A percentile compares a stretch with the other conserved stretches of the same genome.
phyloP scores from a whole-genome alignment of 2,888 invertebrate genomes.

The Dasypolia templi region DNA sequence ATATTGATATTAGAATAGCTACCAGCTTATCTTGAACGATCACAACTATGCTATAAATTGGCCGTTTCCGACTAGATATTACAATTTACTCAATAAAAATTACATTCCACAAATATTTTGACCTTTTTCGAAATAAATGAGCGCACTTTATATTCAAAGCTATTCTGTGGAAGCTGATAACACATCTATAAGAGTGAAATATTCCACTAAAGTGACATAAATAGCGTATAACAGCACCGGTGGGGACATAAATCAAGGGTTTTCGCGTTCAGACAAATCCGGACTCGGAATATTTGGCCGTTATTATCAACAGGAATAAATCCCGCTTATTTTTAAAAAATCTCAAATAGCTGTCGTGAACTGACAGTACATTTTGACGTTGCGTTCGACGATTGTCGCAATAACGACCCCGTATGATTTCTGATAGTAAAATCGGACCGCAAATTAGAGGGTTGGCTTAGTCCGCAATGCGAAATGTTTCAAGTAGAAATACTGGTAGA shows the following conservation, averaged over 20 bases:
- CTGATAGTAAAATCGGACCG: conserved; percentile 34
- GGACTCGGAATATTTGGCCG: conserved; percentile 23
- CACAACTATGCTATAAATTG: conserved; percentile 11
- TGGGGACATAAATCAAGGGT: conserved; percentile 46
- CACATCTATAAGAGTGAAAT: conserved; percentile 48
- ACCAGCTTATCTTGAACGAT: conserved; percentile 10
- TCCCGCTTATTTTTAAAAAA: conserved; percentile 6
- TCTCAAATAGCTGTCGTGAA: conserved; percentile 13
- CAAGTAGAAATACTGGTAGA: conserved; percentile 41
- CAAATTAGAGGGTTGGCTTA: conserved; percentile 33
- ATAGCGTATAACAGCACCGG: conserved; percentile 27
- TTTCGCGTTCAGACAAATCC: conserved; percentile 21
- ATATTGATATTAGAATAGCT: conserved; percentile 39
- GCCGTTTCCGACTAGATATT: background rate
- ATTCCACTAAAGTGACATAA: conserved; percentile 40
- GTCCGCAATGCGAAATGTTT: conserved; percentile 65
- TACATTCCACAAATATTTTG: conserved; percentile 3
- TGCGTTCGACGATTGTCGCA: background rate
- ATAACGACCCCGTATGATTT: background rate
- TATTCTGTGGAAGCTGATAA: conserved; percentile 43
- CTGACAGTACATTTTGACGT: background rate
- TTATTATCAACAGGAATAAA: conserved; percentile 26
- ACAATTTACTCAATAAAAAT: conserved; percentile 10
- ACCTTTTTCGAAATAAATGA: conserved; percentile 19
- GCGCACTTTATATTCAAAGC: conserved; percentile 39